Base-by-base conservation (phyloP, 2,113 vertebrate species). In the Corythaeola cristata region DNA sequence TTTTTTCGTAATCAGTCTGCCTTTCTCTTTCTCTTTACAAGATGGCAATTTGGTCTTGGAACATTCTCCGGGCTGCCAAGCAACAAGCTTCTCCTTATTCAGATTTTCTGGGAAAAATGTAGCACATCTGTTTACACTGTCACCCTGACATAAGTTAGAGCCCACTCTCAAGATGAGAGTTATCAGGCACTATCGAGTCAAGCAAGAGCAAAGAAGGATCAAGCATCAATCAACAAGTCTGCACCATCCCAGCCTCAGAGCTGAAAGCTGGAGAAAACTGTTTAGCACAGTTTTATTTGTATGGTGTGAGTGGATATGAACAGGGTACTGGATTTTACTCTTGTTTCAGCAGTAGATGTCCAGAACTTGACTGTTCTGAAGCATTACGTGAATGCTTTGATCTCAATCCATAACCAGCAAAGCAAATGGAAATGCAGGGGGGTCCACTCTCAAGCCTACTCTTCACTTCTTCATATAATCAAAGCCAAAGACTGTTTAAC, bases 11-110 rank as follows among this genome's bases (percentile, higher is more conserved):
- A 73, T 68, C 62, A 72, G 23, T 72, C 68, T 91, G 62, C 37
- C 71, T 96, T 89, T 88, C 80, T 88, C 79, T 90, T 95, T 93
- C 83, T 85, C 53, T 90, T 90, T 83, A 79, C 62, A 83, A 90
- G 53, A 75, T 90, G 78, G 85, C 27, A 85, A 2, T 91, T 93
- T 88, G 85, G 67, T 44, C 75, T 95, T 83, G 67, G 82, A 96
- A 69, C 33, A n/a, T 88, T 55, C 62, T 94, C 47, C 91, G 85
- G 47, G 75, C 95, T 96, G 89, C 85, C 88, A 96, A 85, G 93
- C 75, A 85, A 90, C 85, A 77, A 76, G 32, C 41, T 86, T 85
- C 67, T 94, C 12, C 75, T 92, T 90, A 79, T 47, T 90, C 90
- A 80, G 35, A 94, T 77, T 93, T 96, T 83, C 50, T 30, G 45